Percentiles rank a stretch among this genome's conserved stretches.
phyloP scores from a whole-genome alignment of 2,797 vertebrate species.

The Tenualosa ilisha region DNA sequence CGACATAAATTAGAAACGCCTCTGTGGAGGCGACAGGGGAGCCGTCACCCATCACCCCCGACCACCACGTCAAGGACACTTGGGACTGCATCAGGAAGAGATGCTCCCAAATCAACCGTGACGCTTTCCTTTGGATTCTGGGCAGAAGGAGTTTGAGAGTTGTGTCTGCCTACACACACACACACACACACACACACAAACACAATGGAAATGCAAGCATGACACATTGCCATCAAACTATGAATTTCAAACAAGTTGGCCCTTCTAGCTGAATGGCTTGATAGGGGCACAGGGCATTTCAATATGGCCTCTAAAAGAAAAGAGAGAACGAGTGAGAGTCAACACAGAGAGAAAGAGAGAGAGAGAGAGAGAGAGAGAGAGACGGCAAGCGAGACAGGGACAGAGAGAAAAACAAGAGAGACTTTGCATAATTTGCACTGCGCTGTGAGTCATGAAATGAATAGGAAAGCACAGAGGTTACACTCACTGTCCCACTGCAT shows the following conservation, averaged over 20 bases:
- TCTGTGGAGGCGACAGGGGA: neutral
- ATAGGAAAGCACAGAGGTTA: conserved; percentile 6
- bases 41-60: neutral
- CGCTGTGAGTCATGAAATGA: neutral
- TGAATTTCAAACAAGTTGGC: neutral
- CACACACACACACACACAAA: neutral
- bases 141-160: neutral
- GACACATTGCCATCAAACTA: conserved; percentile 10
- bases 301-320: neutral
- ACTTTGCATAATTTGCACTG: conserved; percentile 7
- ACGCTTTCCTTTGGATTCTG: neutral
- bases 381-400: neutral
- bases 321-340: neutral
- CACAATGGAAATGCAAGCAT: neutral
- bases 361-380: neutral
- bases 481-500: neutral
- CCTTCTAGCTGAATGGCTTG: neutral
- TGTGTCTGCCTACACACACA: neutral
- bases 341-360: neutral
- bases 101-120: conserved; percentile 17
- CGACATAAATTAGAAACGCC: conserved; percentile 46
- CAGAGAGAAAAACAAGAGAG: neutral
- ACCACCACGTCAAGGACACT: conserved; percentile 9
- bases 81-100: conserved; percentile 16
- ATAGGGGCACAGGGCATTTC: neutral